Evolutionary conservation across 2,797 vertebrate genomes (phyloP).

Genomic region (Pseudopleuronectes americanus): DNA sequence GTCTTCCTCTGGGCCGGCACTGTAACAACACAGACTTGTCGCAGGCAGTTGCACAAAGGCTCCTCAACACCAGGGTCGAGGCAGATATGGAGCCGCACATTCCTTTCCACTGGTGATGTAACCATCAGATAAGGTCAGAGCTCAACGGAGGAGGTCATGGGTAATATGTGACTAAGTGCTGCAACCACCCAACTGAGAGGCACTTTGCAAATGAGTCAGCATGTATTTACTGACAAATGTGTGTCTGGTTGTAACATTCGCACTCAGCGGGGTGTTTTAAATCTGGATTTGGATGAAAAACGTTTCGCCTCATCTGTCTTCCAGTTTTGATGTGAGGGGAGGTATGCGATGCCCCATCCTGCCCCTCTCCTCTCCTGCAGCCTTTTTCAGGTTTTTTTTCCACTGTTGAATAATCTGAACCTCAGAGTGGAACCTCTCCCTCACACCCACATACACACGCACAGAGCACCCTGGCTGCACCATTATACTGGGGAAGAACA

Average conservation of each 20-base stretch:
- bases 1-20: conserved; percentile 49
- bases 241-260: conserved; percentile 19
- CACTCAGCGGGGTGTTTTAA: conserved; percentile 20
- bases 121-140: conserved; percentile 74
- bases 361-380: conserved; percentile 60
- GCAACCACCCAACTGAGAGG: conserved; percentile 67
- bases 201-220: conserved; percentile 69
- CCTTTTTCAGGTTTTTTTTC: conserved; percentile 54
- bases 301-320: conserved; percentile 25
- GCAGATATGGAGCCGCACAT: conserved; percentile 62
- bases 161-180: conserved; percentile 79
- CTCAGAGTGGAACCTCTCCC: conserved; percentile 59
- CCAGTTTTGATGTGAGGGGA: conserved; percentile 40
- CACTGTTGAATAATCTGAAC: conserved; percentile 61
- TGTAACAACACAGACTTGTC: conserved; percentile 50
- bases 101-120: conserved; percentile 75
- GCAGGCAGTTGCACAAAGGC: conserved; percentile 37
- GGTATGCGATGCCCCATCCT: conserved; percentile 53
- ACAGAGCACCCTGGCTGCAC: conserved; percentile 63
- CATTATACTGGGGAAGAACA: conserved; percentile 75
- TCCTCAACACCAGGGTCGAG: conserved; percentile 44
- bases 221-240: conserved; percentile 55
- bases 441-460: conserved; percentile 31
- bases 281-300: conserved; percentile 41
- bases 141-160: conserved; percentile 61